A percentile compares a stretch with the other conserved stretches of the same genome.
Evolutionary conservation across 2,797 vertebrate species (phyloP).

Genomic region (Spheniscus humboldti): DNA sequence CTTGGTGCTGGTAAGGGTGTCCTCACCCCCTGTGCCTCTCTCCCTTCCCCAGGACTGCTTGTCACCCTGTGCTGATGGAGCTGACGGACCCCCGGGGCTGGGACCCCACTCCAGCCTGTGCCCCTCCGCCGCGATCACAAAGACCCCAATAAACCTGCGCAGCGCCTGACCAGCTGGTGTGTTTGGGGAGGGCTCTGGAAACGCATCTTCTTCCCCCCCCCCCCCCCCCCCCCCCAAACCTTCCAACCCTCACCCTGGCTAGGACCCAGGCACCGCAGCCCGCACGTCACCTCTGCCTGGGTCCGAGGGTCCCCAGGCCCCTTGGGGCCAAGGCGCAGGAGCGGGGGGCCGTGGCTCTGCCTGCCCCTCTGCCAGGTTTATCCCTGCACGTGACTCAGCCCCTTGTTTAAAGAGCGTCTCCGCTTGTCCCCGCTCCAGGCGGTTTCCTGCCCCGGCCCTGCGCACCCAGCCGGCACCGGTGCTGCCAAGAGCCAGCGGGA

Average conservation of each 20-base stretch:
- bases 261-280: background rate
- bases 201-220: too few species aligned
- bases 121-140: accelerated
- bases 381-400: background rate
- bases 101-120: accelerated
- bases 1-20: background rate
- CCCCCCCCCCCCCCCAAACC: too few species aligned
- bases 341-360: background rate
- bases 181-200: background rate
- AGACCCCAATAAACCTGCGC: slow-evolving; percentile 22
- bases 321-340: background rate
- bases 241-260: accelerated
- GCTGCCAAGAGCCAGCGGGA: background rate
- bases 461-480: background rate
- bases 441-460: background rate
- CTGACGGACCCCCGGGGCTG: background rate
- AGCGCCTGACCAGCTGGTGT: background rate
- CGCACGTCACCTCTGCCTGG: accelerated
- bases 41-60: background rate
- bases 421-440: background rate
- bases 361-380: background rate
- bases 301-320: background rate
- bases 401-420: background rate
- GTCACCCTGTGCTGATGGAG: background rate
- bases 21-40: background rate